A percentile compares a stretch with the other conserved stretches of the same genome.
These are phyloP conservation scores for Fissipunctia ypsillon DNA, from an alignment of 2,888 invertebrate species.

Conservation along the genomic window DNA sequence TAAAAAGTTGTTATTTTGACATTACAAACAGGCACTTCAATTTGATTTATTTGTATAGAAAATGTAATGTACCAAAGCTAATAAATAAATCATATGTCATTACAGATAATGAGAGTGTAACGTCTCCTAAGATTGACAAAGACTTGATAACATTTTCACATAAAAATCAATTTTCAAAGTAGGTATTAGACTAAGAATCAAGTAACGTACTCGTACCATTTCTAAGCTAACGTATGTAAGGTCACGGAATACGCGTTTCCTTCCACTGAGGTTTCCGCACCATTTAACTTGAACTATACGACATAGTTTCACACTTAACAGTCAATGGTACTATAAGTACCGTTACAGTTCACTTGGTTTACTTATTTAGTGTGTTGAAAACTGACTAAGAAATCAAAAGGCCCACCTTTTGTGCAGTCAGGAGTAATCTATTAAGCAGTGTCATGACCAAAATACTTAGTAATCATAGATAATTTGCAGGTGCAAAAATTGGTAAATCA, in stretches of 20 bases:
- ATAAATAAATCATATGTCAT: too few relatives aligned
- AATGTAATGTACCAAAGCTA: too few relatives aligned
- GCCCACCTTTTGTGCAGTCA: background rate
- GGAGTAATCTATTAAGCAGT: background rate
- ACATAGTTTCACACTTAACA: conserved; percentile 62
- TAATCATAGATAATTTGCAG: background rate
- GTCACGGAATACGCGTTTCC: conserved; percentile 43
- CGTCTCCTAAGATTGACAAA: too few relatives aligned
- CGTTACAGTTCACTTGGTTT: conserved; percentile 4
- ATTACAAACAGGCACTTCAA: too few relatives aligned
- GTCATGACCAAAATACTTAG: background rate
- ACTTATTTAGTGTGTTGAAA: conserved; percentile 8
- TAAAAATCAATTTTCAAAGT: background rate
- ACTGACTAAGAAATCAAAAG: background rate
- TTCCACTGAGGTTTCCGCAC: conserved; percentile 52
- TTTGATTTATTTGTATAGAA: too few relatives aligned
- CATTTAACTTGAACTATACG: conserved; percentile 46
- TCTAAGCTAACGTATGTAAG: conserved; percentile 34
- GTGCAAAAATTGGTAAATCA: background rate
- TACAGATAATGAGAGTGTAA: too few relatives aligned
- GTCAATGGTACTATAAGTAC: conserved; percentile 30
- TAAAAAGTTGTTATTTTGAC: too few relatives aligned
- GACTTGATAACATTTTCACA: too few relatives aligned
- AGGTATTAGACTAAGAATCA: background rate
- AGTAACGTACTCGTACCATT: conserved; percentile 30